phyloP scores from a whole-genome alignment of 1,140 invertebrate species.

The Caenorhabditis remanei region DNA sequence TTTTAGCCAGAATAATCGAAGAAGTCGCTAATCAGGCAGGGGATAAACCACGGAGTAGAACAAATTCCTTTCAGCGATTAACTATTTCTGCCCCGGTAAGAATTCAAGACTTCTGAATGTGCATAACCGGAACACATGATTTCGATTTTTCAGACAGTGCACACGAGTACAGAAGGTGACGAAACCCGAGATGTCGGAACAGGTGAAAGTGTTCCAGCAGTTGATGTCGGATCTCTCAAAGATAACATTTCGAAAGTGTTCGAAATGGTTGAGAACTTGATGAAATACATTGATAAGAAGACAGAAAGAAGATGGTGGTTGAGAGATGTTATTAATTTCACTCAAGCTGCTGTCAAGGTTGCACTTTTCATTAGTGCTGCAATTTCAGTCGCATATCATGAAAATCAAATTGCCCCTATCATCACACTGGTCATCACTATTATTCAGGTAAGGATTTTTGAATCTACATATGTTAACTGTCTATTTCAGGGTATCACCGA shows the following conservation, averaged over 20 bases:
- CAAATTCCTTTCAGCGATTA: conserved; percentile 26
- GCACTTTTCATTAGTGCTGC: conserved; percentile 62
- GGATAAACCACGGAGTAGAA: conserved; percentile 22
- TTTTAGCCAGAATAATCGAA: conserved; percentile 58
- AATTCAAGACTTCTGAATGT: not conserved
- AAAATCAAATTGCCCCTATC: conserved; percentile 59
- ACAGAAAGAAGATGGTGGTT: conserved; percentile 66
- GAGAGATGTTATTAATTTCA: conserved; percentile 64
- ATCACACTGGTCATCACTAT: conserved; percentile 62
- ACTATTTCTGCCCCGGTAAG: conserved; percentile 32
- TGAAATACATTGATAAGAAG: conserved; percentile 64
- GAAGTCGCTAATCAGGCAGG: conserved; percentile 20
- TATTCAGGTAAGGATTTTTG: conserved; percentile 47
- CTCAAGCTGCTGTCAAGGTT: conserved; percentile 58
- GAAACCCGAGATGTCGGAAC: conserved; percentile 33
- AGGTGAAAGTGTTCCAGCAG: conserved; percentile 47
- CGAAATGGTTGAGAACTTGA: conserved; percentile 59
- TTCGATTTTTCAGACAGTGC: not conserved
- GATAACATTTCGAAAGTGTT: conserved; percentile 59
- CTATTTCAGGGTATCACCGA: conserved; percentile 62
- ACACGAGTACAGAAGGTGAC: not conserved
- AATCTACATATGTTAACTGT: too few relatives aligned
- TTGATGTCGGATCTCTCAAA: conserved; percentile 55
- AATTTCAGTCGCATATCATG: conserved; percentile 62
- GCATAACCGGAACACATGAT: not conserved